Evolutionary conservation across 1,140 invertebrate species (phyloP).

Genomic region (Ceratoteleas bidentatus): DNA sequence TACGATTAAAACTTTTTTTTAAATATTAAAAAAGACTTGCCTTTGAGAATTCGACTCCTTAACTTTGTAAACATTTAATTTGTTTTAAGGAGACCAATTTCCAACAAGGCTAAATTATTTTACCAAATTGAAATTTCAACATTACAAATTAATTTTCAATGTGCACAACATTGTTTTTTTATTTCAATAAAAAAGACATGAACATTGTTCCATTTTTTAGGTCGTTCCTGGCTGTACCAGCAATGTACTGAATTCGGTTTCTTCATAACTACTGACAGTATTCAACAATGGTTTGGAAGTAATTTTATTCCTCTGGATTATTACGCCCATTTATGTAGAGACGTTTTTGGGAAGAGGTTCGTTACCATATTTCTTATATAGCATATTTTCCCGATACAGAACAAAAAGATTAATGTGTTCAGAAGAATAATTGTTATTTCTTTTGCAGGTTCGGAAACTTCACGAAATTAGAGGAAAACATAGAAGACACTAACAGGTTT

Average conservation of each 20-base stretch:
- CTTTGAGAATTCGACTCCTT: too few species aligned
- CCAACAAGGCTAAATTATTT: too few species aligned
- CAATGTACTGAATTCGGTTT: conserved; percentile 28
- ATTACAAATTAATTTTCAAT: too few species aligned
- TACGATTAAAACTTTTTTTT: too few species aligned
- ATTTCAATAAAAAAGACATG: too few species aligned
- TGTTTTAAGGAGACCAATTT: too few species aligned
- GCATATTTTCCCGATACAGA: too few species aligned
- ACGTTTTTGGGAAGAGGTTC: conserved; percentile 5
- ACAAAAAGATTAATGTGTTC: too few species aligned
- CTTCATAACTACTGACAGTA: conserved; percentile 17
- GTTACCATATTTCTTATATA: not conserved
- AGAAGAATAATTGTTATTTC: conserved; percentile 2
- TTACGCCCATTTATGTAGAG: conserved; percentile 13
- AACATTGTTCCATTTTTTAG: not conserved
- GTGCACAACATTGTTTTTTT: too few species aligned
- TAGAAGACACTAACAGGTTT: not conserved
- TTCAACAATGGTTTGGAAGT: conserved; percentile 6
- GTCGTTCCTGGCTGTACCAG: conserved; percentile 20
- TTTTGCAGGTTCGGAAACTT: conserved; percentile 2
- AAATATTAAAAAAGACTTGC: too few species aligned
- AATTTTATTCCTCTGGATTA: conserved; percentile 4
- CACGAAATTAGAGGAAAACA: not conserved
- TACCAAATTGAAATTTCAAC: too few species aligned
- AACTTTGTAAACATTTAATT: too few species aligned